Evolutionary conservation across 92 coral and sea anemone species (phyloP).

Genomic region (Metridium senile): DNA sequence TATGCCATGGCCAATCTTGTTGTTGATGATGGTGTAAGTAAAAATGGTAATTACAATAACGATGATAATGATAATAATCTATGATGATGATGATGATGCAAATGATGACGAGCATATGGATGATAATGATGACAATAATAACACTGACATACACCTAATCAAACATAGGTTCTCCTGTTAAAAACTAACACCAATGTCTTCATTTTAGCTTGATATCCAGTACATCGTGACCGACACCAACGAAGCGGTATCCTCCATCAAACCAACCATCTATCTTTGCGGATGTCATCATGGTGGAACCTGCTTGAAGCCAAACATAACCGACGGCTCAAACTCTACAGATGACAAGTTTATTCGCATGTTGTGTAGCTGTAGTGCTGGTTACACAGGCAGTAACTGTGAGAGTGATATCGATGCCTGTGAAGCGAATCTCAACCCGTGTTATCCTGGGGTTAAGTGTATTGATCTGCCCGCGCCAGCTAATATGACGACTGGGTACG

Average conservation of each 20-base stretch:
- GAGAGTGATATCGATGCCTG: slow-evolving; percentile 71
- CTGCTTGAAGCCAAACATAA: slow-evolving; percentile 33
- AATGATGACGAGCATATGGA: too few relatives aligned
- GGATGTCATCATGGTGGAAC: slow-evolving; percentile 62
- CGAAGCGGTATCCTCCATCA: slow-evolving; percentile 50
- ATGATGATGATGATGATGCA: too few relatives aligned
- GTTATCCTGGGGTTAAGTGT: slow-evolving; percentile 72
- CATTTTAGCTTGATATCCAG: slow-evolving; percentile 21
- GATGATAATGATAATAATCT: not conserved
- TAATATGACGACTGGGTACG: slow-evolving; percentile 52
- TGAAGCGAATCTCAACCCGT: slow-evolving; percentile 61
- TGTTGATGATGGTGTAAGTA: not conserved
- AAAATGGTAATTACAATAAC: not conserved
- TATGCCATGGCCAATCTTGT: too few relatives aligned
- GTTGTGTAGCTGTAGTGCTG: slow-evolving; percentile 61
- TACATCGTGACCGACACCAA: slow-evolving; percentile 56
- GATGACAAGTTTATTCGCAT: slow-evolving; percentile 47
- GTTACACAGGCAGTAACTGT: slow-evolving; percentile 72
- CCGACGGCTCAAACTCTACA: slow-evolving; percentile 34
- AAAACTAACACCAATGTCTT: not conserved
- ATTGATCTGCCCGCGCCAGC: slow-evolving; percentile 66
- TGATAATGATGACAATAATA: not conserved
- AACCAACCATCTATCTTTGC: slow-evolving; percentile 68
- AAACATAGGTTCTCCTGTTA: not conserved
- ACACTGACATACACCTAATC: too few relatives aligned